Conservation (phyloP, 2,113 vertebrate species). For the Lipotes vexillifer region DNA sequence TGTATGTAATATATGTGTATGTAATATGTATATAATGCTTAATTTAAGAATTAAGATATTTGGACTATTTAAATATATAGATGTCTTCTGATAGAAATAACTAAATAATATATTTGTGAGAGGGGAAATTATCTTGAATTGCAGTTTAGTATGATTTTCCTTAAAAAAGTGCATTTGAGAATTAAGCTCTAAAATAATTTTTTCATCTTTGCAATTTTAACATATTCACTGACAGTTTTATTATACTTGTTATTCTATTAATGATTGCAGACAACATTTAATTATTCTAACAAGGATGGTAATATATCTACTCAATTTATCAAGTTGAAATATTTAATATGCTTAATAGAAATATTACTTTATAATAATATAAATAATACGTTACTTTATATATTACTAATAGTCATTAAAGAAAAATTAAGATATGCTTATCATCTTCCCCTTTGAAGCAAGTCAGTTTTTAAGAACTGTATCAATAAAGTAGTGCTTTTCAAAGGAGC, state of each 20-base stretch:
- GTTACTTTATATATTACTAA: background rate
- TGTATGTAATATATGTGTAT: background rate
- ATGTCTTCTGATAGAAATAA: background rate
- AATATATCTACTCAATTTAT: background rate
- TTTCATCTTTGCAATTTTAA: background rate
- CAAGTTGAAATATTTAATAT: slow-evolving; percentile 14
- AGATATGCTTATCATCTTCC: background rate
- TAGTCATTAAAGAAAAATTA: background rate
- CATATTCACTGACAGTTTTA: background rate
- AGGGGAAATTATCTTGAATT: background rate
- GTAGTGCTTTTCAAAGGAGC: background rate
- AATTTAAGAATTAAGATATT: background rate
- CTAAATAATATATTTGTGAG: background rate
- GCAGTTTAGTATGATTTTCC: background rate
- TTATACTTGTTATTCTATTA: background rate
- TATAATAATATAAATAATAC: background rate
- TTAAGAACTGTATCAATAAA: background rate
- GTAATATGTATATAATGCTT: background rate
- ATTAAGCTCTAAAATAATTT: background rate
- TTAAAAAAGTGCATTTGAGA: background rate
- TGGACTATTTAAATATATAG: background rate
- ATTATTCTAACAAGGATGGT: background rate
- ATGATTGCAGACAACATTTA: background rate
- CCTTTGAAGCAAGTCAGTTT: background rate
- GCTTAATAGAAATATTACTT: background rate